Evolutionary conservation across 2,797 vertebrate genomes (phyloP), one percentile per base, ranked within the genome.

Genomic region (Vespertilio murinus): DNA sequence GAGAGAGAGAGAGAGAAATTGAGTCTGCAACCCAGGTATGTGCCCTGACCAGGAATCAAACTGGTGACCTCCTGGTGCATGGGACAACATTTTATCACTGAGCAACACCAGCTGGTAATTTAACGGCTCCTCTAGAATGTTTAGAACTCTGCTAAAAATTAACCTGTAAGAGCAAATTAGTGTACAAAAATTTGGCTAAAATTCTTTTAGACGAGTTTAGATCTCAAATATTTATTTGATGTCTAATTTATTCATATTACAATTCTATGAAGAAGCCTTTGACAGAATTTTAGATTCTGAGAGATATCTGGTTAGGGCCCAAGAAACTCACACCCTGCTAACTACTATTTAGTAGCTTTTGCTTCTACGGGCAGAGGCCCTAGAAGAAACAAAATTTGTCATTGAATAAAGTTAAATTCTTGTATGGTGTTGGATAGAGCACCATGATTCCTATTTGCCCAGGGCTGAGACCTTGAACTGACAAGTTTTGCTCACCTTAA

Each of bases 131-230:
- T 86, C 16, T 67, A 89, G 64, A 85, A 88, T 40, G 22, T 89
- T 71, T 59, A 67, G 64, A 89, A 93, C 89, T 73, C 59, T 80
- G 33, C 47, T 40, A 28, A 81, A 75, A 92, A 56, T 35, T 87
- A 69, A 59, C 14, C 20, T 25, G 61, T 30, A 20, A 77, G 20
- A 65, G 25, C 16, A 91, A 93, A 71, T 88, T 80, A 71, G 49
- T 49, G 23, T 74, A 47, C 17, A 94, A 54, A 95, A 83, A 56
- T 22, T 17, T 64, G 65, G 49, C 35, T 79, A 70, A 49, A 89
- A 69, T 69, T 92, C 64, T 95, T 20, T 22, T 49, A 88, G 71
- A 90, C 33, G 67, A 95, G 40, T 91, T 88, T 40, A 52, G 25
- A 73, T 69, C 38, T 65, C 20, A 83, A 64, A 67, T 78, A 56